Base-by-base conservation (phyloP, 2,888 invertebrate genomes). In the Venusia cambrica region DNA sequence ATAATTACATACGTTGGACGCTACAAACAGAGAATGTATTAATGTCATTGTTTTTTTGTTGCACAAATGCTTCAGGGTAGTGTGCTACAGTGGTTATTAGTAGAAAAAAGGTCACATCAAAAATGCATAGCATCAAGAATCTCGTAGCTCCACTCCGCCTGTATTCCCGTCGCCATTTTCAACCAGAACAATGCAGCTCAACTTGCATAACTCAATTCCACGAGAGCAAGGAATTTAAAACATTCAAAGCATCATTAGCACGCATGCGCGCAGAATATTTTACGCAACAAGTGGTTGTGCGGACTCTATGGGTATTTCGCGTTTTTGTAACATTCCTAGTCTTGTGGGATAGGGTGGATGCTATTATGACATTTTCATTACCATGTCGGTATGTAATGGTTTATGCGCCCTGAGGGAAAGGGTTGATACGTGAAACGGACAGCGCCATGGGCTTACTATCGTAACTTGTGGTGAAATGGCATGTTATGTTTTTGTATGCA, bases 281-380 rank as follows among this genome's bases (percentile, higher is more conserved):
- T 51, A 50, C n/a, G 51, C 63, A 62, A 62, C 63, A 62, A 54
- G 62, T 62, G 61, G 57, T 36, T 18, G 21, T 37, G 35, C 6
- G 11, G 22, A 20, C 19, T 30, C 26, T 13, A 19, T 20, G 21
- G 20, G 12, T 31, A 20, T 26, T 30, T 25, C 25, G 17, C 13
- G 22, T 16, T 34, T 27, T 36, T 33, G 28, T 26, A 14, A 22
- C 18, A 33, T 15, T 22, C 15, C 18, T 8, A 9, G 27, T 12
- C 21, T 34, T 21, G 22, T 12, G 16, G 10, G 22, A 12, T 12
- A 9, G 7, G 24, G 18, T 30, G 2, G 10, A n/a, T 5, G 3
- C 2, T 10, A 4, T 32, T 10, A 22, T 18, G 9, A 28, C 22
- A 4, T 10, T 29, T 29, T 16, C 4, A 25, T 26, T 31, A 18